A percentile compares a stretch with the other conserved stretches of the same genome.
Evolutionary conservation across 2,888 invertebrate genomes (phyloP).

Genomic region (Lepeophtheirus nordmannii): DNA sequence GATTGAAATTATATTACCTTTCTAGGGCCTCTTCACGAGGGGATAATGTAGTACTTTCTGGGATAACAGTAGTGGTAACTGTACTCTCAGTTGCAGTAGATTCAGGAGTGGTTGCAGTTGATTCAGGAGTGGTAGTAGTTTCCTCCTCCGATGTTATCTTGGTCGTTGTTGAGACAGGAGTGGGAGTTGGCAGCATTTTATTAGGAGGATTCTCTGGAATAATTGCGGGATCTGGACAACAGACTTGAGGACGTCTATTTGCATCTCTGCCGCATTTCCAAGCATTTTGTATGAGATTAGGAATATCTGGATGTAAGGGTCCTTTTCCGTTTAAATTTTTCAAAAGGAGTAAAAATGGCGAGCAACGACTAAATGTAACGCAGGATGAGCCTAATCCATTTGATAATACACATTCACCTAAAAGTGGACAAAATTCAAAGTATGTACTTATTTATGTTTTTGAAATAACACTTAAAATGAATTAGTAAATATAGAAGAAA

Average conservation of each 20-base stretch:
- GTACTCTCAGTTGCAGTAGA: not conserved
- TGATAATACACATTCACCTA: not conserved
- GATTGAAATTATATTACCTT: no score
- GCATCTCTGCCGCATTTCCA: slow-evolving; percentile 15
- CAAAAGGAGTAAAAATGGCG: not conserved
- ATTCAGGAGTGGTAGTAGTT: not conserved
- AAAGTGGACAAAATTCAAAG: not conserved
- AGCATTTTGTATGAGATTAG: slow-evolving; percentile 6
- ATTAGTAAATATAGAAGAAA: not conserved
- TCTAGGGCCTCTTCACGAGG: no score
- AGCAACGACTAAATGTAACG: not conserved
- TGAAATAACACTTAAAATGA: not conserved
- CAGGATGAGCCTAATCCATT: not conserved
- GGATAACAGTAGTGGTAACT: no score
- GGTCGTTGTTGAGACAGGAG: not conserved
- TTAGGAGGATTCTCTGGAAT: not conserved
- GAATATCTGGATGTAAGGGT: slow-evolving; percentile 13
- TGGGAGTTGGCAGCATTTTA: not conserved
- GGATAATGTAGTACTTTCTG: no score
- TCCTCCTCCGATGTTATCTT: not conserved
- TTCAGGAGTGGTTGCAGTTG: not conserved
- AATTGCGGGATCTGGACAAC: not conserved
- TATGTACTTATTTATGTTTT: no score
- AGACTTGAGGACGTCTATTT: not conserved
- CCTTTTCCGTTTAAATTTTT: not conserved